These are phyloP conservation scores for Mellilla xanthometata DNA, from an alignment of 2,888 invertebrate genomes.

Conservation along the genomic window DNA sequence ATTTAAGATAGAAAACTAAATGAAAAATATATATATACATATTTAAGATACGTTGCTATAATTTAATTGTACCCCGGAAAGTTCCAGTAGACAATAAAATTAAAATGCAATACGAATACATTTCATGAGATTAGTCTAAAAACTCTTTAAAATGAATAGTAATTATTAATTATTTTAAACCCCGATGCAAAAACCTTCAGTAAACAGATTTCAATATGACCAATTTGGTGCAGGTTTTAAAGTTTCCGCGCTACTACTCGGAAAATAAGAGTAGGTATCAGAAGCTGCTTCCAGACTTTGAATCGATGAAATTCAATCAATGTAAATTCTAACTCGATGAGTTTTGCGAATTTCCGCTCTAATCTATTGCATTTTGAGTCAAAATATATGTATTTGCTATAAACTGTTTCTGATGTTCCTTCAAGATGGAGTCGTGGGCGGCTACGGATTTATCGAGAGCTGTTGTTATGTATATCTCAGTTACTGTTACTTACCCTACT, in stretches of 20 bases:
- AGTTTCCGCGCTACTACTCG: neutral
- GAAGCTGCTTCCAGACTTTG: constrained; percentile 1
- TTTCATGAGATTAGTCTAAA: too few species aligned
- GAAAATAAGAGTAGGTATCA: neutral
- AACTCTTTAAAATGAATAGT: too few species aligned
- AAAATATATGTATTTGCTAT: constrained; percentile 21
- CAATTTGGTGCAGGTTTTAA: constrained; percentile 3
- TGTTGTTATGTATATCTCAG: too few species aligned
- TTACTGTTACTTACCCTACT: too few species aligned
- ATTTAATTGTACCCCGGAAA: too few species aligned
- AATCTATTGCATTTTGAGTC: constrained; percentile 18
- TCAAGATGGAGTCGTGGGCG: constrained; percentile 23
- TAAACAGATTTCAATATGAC: neutral
- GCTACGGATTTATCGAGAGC: constrained; percentile 14
- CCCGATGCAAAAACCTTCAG: too few species aligned
- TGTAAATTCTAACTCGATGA: constrained; percentile 2
- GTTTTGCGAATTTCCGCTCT: constrained; percentile 17
- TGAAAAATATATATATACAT: too few species aligned
- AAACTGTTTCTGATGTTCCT: constrained; percentile 17
- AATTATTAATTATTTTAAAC: too few species aligned
- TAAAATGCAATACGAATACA: too few species aligned
- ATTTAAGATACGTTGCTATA: too few species aligned
- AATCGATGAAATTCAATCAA: constrained; percentile 14
- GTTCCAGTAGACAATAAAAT: too few species aligned
- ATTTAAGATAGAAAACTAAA: too few species aligned